These are phyloP conservation scores for Drusus annulatus DNA, from an alignment of 1,140 invertebrate genomes.

Conservation along the genomic window DNA sequence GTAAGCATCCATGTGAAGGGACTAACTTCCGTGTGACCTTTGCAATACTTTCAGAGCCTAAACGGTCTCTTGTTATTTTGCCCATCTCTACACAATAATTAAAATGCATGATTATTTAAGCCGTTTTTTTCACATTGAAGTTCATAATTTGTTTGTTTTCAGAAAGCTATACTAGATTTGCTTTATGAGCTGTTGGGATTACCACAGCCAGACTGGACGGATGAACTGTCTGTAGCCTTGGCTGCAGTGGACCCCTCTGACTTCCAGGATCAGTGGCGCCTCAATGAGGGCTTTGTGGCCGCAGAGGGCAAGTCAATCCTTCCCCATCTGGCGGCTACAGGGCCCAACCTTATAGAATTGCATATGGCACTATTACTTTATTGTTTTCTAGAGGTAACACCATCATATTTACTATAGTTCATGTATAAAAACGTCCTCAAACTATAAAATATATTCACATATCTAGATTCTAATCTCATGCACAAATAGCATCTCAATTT, in stretches of 20 bases:
- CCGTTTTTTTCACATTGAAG: background rate
- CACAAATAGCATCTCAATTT: no score
- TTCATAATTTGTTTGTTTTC: conserved; percentile 46
- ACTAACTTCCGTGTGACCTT: no score
- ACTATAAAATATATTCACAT: no score
- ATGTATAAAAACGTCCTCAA: no score
- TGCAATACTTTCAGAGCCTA: no score
- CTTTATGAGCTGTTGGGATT: conserved; percentile 91
- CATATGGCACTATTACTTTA: conserved; percentile 92
- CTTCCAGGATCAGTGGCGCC: conserved; percentile 86
- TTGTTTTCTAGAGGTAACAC: conserved; percentile 81
- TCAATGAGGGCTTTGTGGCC: conserved; percentile 93
- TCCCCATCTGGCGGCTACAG: conserved; percentile 84
- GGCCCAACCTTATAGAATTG: conserved; percentile 92
- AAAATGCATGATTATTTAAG: no score
- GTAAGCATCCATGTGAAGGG: conserved; percentile 70
- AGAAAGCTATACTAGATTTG: conserved; percentile 93
- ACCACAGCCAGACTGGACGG: conserved; percentile 90
- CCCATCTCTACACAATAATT: no score
- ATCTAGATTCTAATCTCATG: no score
- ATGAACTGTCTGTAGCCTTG: conserved; percentile 90
- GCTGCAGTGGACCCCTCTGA: conserved; percentile 89
- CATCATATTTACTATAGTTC: no score
- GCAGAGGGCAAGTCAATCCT: conserved; percentile 88
- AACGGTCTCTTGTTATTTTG: no score